A percentile compares a stretch with the other conserved stretches of the same genome.
Evolutionary conservation across 2,888 invertebrate species (phyloP).

Genomic region (Gasteruption jaculator): DNA sequence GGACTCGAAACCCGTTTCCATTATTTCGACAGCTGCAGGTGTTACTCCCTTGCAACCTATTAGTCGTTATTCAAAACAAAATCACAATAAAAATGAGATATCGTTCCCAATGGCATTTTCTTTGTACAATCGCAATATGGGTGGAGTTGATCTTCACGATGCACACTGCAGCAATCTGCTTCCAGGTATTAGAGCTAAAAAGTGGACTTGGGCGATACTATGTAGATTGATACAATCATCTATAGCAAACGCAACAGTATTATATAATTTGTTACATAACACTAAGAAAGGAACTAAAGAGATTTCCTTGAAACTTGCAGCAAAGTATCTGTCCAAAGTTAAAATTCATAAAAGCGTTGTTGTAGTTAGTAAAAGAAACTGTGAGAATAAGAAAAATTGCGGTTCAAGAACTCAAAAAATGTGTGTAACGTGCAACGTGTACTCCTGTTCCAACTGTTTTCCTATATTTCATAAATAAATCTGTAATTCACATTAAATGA

Average conservation of each 20-base stretch:
- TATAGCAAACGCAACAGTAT: constrained; percentile 17
- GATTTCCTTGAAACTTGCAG: too few relatives aligned
- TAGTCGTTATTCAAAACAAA: neutral
- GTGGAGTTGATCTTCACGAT: constrained; percentile 17
- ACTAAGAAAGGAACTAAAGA: too few relatives aligned
- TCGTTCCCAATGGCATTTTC: constrained; percentile 11
- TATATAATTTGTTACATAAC: constrained; percentile 13
- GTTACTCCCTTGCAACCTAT: constrained; percentile 1
- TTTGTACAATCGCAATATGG: constrained; percentile 15
- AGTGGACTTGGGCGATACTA: constrained; percentile 20
- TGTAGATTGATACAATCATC: constrained; percentile 17
- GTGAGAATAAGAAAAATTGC: too few relatives aligned
- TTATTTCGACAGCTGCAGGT: constrained; percentile 8
- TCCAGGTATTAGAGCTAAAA: constrained; percentile 11
- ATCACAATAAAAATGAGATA: constrained; percentile 8
- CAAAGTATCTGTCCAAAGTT: too few relatives aligned
- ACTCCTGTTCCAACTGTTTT: too few relatives aligned
- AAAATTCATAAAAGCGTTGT: too few relatives aligned
- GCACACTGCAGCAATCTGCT: constrained; percentile 15
- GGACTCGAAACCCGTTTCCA: too few relatives aligned
- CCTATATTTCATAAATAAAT: too few relatives aligned
- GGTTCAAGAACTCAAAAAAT: too few relatives aligned
- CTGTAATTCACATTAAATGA: too few relatives aligned
- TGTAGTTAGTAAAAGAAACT: too few relatives aligned
- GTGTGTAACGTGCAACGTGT: too few relatives aligned